These are phyloP conservation scores for Trichosurus vulpecula DNA, from an alignment of 2,797 vertebrate genomes.

Conservation along the genomic window DNA sequence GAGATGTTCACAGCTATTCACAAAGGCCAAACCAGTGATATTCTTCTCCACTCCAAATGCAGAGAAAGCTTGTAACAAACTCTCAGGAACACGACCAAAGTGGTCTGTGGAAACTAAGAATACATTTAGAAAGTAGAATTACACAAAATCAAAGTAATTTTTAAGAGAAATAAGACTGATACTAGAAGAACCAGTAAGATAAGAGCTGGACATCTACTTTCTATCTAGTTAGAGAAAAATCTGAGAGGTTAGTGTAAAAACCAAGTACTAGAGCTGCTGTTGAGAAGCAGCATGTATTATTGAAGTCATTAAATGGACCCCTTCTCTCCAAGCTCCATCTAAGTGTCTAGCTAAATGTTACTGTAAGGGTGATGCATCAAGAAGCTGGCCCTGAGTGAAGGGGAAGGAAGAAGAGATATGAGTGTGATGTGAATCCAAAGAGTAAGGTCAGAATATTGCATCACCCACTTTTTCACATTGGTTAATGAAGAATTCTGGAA, in stretches of 20 bases:
- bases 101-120: too few species aligned
- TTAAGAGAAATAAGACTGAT: too few species aligned
- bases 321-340: background rate
- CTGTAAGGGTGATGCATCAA: background rate
- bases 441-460: background rate
- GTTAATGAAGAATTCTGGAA: background rate
- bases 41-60: background rate
- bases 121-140: background rate
- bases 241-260: background rate
- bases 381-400: background rate
- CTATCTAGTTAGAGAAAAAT: background rate
- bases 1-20: background rate
- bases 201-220: background rate
- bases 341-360: background rate
- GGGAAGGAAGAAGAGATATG: background rate
- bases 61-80: background rate
- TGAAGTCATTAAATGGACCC: background rate
- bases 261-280: background rate
- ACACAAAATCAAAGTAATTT: background rate
- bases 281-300: background rate
- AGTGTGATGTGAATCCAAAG: background rate
- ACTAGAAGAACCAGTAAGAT: background rate
- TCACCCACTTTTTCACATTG: background rate
- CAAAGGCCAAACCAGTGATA: background rate
- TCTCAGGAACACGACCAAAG: background rate